Evolutionary conservation across 2,113 vertebrate genomes (phyloP).

Genomic region (Pedetes capensis): DNA sequence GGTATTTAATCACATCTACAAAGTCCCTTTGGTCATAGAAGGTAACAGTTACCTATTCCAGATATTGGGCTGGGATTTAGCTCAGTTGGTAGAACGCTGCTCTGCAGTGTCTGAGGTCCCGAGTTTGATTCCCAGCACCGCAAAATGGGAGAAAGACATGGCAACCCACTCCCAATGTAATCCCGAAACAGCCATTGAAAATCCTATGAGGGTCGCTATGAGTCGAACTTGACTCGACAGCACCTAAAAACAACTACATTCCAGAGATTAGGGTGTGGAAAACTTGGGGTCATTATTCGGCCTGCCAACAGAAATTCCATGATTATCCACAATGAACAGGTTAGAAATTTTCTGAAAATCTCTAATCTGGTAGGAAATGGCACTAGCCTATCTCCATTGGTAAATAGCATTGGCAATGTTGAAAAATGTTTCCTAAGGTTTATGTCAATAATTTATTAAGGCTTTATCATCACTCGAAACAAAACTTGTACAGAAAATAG

Average conservation of each 20-base stretch:
- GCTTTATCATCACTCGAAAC: neutral
- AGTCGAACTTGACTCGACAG: too few species aligned
- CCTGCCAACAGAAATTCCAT: neutral
- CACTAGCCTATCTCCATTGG: neutral
- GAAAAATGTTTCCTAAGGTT: neutral
- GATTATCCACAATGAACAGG: neutral
- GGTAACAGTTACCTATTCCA: neutral
- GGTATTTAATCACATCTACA: neutral
- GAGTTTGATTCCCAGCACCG: too few species aligned
- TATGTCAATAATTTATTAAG: conserved; percentile 36
- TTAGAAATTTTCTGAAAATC: neutral
- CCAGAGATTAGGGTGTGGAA: neutral
- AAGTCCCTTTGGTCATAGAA: neutral
- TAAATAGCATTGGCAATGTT: neutral
- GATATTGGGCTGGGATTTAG: neutral
- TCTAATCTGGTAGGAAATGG: neutral
- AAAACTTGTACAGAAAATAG: conserved; percentile 1
- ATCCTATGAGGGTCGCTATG: too few species aligned
- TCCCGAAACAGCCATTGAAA: too few species aligned
- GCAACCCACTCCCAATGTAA: too few species aligned
- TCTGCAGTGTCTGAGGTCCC: too few species aligned
- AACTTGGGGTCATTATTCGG: neutral
- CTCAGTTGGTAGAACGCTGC: too few species aligned
- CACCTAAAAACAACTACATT: too few species aligned
- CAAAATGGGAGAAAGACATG: too few species aligned